phyloP scores from a whole-genome alignment of 2,888 invertebrate species.

The Dorcus hopei region DNA sequence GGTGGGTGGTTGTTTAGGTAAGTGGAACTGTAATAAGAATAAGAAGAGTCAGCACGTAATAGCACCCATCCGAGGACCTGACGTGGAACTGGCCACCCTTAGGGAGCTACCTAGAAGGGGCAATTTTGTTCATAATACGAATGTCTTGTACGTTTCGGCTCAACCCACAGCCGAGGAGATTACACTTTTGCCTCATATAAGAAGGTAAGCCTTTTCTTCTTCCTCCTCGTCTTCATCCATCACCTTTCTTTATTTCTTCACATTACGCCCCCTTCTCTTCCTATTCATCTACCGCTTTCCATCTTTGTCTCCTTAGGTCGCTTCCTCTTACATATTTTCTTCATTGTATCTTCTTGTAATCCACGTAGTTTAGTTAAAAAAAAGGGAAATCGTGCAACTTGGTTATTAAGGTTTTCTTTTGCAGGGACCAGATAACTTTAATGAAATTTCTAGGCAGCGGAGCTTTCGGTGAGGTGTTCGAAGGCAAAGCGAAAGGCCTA shows the following conservation, averaged over 20 bases:
- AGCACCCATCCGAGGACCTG: conserved; percentile 51
- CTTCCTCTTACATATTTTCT: too few relatives aligned
- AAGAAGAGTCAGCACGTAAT: conserved; percentile 61
- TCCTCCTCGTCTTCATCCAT: too few relatives aligned
- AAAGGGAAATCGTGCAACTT: too few relatives aligned
- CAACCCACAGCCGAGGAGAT: conserved; percentile 55
- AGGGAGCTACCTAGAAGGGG: conserved; percentile 73
- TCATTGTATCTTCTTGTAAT: too few relatives aligned
- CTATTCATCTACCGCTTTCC: too few relatives aligned
- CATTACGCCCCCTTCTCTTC: too few relatives aligned
- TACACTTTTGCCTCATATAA: conserved; percentile 81
- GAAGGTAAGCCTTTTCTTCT: conserved; percentile 48
- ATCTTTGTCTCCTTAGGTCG: too few relatives aligned
- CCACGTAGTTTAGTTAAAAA: too few relatives aligned
- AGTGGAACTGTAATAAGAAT: conserved; percentile 54
- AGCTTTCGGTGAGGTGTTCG: conserved; percentile 96
- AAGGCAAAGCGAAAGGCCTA: conserved; percentile 77
- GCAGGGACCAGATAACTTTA: conserved; percentile 74
- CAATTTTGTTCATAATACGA: conserved; percentile 76
- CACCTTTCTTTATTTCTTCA: too few relatives aligned
- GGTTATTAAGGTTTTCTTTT: conserved; percentile 10
- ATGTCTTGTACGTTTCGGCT: conserved; percentile 72
- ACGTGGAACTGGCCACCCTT: conserved; percentile 82
- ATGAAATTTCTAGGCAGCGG: conserved; percentile 91
- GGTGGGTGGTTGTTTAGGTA: conserved; percentile 16